Percentiles rank a stretch among this genome's conserved stretches.
phyloP scores from a whole-genome alignment of 2,113 vertebrate species.

The Chloropsis hardwickii region DNA sequence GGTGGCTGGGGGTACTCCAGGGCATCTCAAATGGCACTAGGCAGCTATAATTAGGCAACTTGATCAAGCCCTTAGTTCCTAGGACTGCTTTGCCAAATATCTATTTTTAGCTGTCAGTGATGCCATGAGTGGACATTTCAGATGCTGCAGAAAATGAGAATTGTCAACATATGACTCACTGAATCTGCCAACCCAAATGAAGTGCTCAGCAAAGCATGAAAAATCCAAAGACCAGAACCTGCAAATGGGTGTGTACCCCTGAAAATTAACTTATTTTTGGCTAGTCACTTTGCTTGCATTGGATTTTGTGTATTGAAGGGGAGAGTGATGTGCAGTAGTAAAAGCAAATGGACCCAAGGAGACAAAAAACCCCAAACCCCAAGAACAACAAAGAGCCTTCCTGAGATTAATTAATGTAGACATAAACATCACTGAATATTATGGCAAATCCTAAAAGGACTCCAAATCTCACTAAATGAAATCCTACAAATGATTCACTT shows the following conservation, averaged over 20 bases:
- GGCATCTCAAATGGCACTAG: neutral
- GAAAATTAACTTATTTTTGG: conserved; percentile 10
- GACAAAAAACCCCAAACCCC: neutral
- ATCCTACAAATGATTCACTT: neutral
- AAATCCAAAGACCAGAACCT: neutral
- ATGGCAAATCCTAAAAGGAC: neutral
- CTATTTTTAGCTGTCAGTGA: conserved; percentile 48
- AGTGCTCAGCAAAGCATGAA: neutral
- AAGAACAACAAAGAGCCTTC: neutral
- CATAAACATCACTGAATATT: neutral
- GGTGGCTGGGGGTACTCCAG: neutral
- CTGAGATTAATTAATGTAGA: neutral
- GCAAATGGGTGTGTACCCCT: neutral
- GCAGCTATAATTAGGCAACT: conserved; percentile 35
- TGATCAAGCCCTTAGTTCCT: conserved; percentile 32
- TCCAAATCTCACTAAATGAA: neutral
- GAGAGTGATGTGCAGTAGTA: neutral
- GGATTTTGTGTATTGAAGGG: neutral
- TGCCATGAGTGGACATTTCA: conserved; percentile 28
- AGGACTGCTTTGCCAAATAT: conserved; percentile 30
- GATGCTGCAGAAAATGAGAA: conserved; percentile 32
- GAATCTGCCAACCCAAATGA: neutral
- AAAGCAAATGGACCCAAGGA: neutral
- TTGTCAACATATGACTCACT: neutral
- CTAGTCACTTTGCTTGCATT: neutral